A percentile compares a stretch with the other conserved stretches of the same genome.
phyloP scores from a whole-genome alignment of 2,888 invertebrate species.

The Melinaea marsaeus region DNA sequence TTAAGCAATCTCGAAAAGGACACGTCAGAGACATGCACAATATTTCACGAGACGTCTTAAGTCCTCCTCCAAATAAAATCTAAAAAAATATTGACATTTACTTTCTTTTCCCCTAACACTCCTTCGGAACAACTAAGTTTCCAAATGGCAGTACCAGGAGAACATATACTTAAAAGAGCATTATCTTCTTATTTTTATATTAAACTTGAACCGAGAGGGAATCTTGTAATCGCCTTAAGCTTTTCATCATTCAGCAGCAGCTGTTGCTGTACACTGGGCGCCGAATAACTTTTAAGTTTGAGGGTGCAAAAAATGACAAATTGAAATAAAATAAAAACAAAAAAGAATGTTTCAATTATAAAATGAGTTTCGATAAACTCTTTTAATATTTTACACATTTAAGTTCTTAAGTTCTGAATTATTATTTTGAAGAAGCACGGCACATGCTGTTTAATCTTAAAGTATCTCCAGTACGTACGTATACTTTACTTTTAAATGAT shows the following conservation, averaged over 20 bases:
- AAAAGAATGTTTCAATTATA: constrained; percentile 8
- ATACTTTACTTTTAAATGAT: too few relatives aligned
- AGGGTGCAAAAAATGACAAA: constrained; percentile 28
- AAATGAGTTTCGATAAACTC: not conserved
- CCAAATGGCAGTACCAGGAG: constrained; percentile 45
- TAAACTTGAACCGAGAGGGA: constrained; percentile 60
- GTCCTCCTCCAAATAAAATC: constrained; percentile 23
- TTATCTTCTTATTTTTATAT: constrained; percentile 73
- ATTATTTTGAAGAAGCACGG: too few relatives aligned
- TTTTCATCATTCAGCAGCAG: constrained; percentile 67
- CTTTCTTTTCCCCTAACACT: constrained; percentile 30
- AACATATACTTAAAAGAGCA: constrained; percentile 63
- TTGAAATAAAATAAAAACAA: constrained; percentile 19
- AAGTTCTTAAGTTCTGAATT: too few relatives aligned
- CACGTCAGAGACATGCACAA: constrained; percentile 19
- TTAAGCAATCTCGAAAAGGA: not conserved
- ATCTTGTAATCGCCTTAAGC: constrained; percentile 71
- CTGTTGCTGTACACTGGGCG: constrained; percentile 48
- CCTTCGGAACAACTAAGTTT: constrained; percentile 41
- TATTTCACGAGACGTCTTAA: constrained; percentile 9
- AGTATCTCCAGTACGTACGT: too few relatives aligned
- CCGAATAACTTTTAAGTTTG: constrained; percentile 30
- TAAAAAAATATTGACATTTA: constrained; percentile 38
- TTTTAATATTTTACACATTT: not conserved
- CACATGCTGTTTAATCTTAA: too few relatives aligned